phyloP scores from a whole-genome alignment of 2,113 vertebrate genomes.

The Plestiodon gilberti region DNA sequence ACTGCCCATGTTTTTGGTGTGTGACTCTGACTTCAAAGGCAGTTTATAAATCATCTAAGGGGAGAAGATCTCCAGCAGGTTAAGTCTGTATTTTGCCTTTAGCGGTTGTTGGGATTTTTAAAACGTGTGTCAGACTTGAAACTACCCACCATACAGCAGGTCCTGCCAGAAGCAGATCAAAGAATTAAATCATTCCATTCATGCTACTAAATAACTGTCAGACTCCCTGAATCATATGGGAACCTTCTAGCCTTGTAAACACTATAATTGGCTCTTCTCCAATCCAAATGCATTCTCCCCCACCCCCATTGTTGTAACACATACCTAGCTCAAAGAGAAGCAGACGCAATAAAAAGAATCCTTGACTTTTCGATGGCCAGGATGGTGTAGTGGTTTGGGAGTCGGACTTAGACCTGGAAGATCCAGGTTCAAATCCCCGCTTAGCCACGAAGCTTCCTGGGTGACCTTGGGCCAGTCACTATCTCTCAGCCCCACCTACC shows the following conservation, averaged over 20 bases:
- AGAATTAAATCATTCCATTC: slow-evolving; percentile 66
- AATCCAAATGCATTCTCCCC: slow-evolving; percentile 37
- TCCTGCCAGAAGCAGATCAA: slow-evolving; percentile 65
- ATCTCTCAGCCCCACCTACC: too few relatives aligned
- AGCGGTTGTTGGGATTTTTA: slow-evolving; percentile 44
- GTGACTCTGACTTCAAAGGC: slow-evolving; percentile 47
- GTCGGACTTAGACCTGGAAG: too few relatives aligned
- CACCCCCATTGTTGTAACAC: slow-evolving; percentile 26
- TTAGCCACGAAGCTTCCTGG: too few relatives aligned
- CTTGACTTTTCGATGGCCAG: background rate
- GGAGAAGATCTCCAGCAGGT: background rate
- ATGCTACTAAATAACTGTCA: slow-evolving; percentile 67
- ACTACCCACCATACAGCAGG: slow-evolving; percentile 48
- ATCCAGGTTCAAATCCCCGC: too few relatives aligned
- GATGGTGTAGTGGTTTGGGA: too few relatives aligned
- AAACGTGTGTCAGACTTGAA: slow-evolving; percentile 57
- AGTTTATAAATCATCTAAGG: slow-evolving; percentile 45
- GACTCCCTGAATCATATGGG: slow-evolving; percentile 47
- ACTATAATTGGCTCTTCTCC: slow-evolving; percentile 48
- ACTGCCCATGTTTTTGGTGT: slow-evolving; percentile 1
- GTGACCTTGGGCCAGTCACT: too few relatives aligned
- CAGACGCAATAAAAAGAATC: background rate
- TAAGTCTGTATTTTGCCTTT: slow-evolving; percentile 51
- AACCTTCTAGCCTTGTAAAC: slow-evolving; percentile 60
- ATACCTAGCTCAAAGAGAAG: slow-evolving; percentile 10